Evolutionary conservation across 2,888 invertebrate species (phyloP).

Genomic region (Cenopis cana): DNA sequence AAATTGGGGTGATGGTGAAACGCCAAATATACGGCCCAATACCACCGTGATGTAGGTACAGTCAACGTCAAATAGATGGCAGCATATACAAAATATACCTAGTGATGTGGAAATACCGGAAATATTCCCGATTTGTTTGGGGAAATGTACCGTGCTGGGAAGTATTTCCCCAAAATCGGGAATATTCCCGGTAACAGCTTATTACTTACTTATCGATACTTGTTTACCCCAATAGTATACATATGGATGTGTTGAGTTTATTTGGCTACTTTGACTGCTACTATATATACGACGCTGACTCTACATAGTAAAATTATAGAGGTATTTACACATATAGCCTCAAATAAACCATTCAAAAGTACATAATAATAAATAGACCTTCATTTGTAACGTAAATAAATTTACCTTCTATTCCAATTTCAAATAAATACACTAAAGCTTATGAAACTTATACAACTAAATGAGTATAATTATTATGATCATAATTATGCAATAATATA

Average conservation of each 20-base stretch:
- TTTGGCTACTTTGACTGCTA: too few species aligned
- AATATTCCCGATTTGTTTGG: too few species aligned
- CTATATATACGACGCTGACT: too few species aligned
- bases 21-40: slow-evolving; percentile 30
- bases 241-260: too few species aligned
- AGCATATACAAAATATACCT: too few species aligned
- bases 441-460: slow-evolving; percentile 69
- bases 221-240: too few species aligned
- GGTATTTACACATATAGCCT: slow-evolving; percentile 81
- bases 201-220: too few species aligned
- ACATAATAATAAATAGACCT: slow-evolving; percentile 76
- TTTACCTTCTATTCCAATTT: slow-evolving; percentile 52
- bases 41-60: slow-evolving; percentile 42
- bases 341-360: slow-evolving; percentile 69
- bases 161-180: too few species aligned
- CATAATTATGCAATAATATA: slow-evolving; percentile 73
- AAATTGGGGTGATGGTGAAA: neutral
- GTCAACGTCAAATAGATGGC: too few species aligned
- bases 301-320: slow-evolving; percentile 65
- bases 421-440: slow-evolving; percentile 79
- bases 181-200: too few species aligned
- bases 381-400: slow-evolving; percentile 66
- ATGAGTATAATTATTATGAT: slow-evolving; percentile 83
- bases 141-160: too few species aligned
- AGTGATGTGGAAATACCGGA: too few species aligned